A percentile compares a stretch with the other conserved stretches of the same genome.
Evolutionary conservation across 2,888 invertebrate genomes (phyloP).

Genomic region (Octonoba sinensis): DNA sequence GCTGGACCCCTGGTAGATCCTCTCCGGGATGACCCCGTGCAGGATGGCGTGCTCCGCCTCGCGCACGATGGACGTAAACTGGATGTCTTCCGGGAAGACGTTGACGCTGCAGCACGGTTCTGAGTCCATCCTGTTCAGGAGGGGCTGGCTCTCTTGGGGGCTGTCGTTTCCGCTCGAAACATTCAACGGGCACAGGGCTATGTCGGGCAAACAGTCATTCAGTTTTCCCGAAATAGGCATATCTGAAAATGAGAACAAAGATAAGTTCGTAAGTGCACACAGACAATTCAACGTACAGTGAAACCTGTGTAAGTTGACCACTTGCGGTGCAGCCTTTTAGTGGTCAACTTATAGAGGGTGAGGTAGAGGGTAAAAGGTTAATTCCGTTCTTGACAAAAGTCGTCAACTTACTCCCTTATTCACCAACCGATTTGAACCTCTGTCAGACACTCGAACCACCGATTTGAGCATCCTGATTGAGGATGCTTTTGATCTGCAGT

Average conservation of each 20-base stretch:
- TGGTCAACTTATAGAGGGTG: too few relatives aligned
- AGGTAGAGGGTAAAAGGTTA: too few relatives aligned
- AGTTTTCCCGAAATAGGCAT: conserved; percentile 48
- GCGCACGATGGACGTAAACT: conserved; percentile 88
- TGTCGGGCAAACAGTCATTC: conserved; percentile 52
- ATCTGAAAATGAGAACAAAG: conserved; percentile 14
- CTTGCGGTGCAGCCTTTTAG: too few relatives aligned
- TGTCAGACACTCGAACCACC: too few relatives aligned
- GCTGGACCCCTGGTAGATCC: conserved; percentile 95
- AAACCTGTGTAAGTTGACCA: too few relatives aligned
- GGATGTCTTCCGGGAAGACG: conserved; percentile 85
- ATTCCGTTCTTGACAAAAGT: too few relatives aligned
- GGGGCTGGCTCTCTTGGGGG: conserved; percentile 90
- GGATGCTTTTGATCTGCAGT: too few relatives aligned
- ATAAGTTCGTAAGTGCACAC: too few relatives aligned
- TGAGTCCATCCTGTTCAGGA: conserved; percentile 80
- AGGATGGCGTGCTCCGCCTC: conserved; percentile 95
- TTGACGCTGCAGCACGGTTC: conserved; percentile 83
- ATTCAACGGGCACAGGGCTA: conserved; percentile 47
- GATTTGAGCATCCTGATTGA: too few relatives aligned
- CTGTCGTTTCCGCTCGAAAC: conserved; percentile 31
- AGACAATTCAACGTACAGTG: too few relatives aligned
- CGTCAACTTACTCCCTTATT: too few relatives aligned
- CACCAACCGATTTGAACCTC: too few relatives aligned
- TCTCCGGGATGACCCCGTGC: conserved; percentile 92